Conservation (phyloP, 2,113 vertebrate species). For the Calidris pugnax region DNA sequence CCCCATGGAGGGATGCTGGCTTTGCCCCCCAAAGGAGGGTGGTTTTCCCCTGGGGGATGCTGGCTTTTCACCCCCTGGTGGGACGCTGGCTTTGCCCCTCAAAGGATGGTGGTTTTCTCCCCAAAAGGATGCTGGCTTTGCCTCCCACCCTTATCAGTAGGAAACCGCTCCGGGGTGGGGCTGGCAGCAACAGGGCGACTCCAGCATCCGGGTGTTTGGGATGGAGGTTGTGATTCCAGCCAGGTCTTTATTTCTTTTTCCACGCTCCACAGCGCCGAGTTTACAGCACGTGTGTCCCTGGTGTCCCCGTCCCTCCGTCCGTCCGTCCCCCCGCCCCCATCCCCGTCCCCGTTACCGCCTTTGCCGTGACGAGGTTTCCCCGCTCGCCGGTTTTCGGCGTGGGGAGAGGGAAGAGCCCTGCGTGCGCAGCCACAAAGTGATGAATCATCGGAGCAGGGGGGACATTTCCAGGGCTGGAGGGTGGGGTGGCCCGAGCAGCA, state of each 20-base stretch:
- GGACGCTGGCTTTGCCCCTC: background rate
- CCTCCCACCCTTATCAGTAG: constrained; percentile 57
- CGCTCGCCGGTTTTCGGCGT: background rate
- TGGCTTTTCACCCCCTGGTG: background rate
- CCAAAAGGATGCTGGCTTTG: background rate
- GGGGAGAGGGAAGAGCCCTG: background rate
- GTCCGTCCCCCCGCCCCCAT: no score
- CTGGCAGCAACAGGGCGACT: background rate
- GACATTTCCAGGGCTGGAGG: background rate
- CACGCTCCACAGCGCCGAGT: background rate
- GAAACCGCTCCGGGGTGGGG: constrained; percentile 52
- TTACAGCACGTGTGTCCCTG: background rate
- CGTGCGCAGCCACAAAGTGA: background rate
- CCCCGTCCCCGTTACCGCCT: background rate
- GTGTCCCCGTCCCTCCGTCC: background rate
- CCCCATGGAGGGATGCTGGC: background rate
- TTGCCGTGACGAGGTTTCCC: background rate
- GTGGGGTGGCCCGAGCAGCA: background rate
- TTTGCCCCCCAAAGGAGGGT: background rate
- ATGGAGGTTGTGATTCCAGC: background rate
- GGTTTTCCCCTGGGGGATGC: background rate
- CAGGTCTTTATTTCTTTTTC: constrained; percentile 33
- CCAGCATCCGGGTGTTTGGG: constrained; percentile 39
- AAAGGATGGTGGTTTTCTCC: background rate
- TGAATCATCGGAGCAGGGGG: background rate